Evolutionary conservation across 2,797 vertebrate species (phyloP).

Genomic region (Anas bernieri): DNA sequence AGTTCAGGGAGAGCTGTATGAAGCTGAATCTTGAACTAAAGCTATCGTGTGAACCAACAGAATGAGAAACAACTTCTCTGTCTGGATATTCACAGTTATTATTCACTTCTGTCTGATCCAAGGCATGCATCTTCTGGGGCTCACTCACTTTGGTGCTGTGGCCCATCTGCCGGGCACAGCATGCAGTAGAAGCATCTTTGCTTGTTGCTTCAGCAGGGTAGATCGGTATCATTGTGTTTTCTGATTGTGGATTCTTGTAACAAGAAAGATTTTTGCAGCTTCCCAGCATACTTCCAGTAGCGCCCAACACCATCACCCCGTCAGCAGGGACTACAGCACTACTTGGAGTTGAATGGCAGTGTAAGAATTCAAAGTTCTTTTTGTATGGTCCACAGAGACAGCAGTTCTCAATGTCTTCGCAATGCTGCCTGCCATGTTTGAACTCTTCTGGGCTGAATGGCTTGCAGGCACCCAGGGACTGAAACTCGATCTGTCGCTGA

Average conservation of each 20-base stretch:
- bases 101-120: conserved; percentile 27
- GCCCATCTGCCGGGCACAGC: background rate
- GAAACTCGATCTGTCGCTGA: conserved; percentile 53
- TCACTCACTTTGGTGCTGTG: background rate
- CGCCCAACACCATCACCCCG: fast-evolving
- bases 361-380: background rate
- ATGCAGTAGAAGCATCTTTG: background rate
- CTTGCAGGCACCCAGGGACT: background rate
- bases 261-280: background rate
- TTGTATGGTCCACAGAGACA: background rate
- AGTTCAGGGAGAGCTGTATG: conserved; percentile 85
- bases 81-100: conserved; percentile 11
- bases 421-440: background rate
- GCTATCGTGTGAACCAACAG: background rate
- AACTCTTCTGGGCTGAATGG: background rate
- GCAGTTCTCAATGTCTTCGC: background rate
- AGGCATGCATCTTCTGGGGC: background rate
- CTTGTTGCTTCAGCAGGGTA: background rate
- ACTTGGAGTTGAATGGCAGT: background rate
- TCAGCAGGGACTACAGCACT: background rate
- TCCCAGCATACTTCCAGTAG: background rate
- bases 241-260: background rate
- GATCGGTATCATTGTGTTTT: background rate
- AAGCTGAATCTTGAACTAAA: conserved; percentile 92
- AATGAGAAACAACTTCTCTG: background rate